These are phyloP conservation scores for Camponotus fellah DNA, from an alignment of 2,888 invertebrate genomes.

Conservation along the genomic window DNA sequence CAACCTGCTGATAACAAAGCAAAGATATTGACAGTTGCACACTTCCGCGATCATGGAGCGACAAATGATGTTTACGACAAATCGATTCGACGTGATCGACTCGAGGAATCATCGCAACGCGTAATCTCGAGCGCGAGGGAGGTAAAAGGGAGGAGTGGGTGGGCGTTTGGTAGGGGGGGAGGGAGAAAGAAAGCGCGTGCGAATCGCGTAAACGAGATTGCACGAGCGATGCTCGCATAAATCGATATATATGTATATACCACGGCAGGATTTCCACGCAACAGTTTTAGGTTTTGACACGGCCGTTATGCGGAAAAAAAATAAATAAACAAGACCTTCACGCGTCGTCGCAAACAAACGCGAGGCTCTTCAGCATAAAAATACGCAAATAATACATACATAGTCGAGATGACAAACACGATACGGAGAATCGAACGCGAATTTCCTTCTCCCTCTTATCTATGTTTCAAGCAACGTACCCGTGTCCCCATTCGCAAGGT, in stretches of 20 bases:
- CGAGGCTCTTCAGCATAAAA: no score
- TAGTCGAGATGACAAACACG: not conserved
- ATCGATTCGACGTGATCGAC: not conserved
- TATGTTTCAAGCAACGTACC: slow-evolving; percentile 64
- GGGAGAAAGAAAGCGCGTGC: slow-evolving; percentile 40
- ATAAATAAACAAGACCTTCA: not conserved
- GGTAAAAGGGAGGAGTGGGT: no score
- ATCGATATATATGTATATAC: slow-evolving; percentile 24
- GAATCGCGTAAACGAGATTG: slow-evolving; percentile 35
- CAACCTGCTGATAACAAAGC: slow-evolving; percentile 68
- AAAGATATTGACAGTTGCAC: not conserved
- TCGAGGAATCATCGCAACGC: slow-evolving; percentile 33
- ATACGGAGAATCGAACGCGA: not conserved
- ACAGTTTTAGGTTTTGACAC: not conserved
- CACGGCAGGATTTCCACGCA: not conserved
- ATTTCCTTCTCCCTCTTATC: not conserved
- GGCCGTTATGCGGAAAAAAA: not conserved
- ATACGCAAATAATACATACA: no score
- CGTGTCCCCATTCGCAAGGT: slow-evolving; percentile 71
- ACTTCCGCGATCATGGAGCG: not conserved
- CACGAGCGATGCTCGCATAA: slow-evolving; percentile 2
- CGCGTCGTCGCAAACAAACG: not conserved
- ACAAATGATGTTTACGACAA: not conserved
- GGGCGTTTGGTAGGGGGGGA: not conserved
- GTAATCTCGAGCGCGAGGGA: slow-evolving; percentile 11